These are phyloP conservation scores for Hylia prasina DNA, from an alignment of 2,113 vertebrate genomes.

Conservation along the genomic window DNA sequence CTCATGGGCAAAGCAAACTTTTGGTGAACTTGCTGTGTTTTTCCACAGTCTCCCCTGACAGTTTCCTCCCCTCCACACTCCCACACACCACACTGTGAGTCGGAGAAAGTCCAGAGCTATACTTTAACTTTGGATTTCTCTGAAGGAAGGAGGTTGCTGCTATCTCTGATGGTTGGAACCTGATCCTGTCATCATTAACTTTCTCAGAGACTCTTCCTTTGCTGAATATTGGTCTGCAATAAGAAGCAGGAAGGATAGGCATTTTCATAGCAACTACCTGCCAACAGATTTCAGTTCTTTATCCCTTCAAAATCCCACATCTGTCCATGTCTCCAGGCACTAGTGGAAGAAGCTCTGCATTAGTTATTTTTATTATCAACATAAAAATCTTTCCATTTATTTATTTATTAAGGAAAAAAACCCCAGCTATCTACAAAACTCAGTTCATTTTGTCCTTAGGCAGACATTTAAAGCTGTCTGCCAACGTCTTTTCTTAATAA, in stretches of 20 bases:
- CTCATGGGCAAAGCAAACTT: neutral
- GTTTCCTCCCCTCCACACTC: neutral
- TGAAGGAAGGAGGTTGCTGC: conserved; percentile 18
- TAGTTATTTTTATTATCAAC: conserved; percentile 74
- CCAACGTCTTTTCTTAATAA: conserved; percentile 49
- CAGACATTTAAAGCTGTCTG: conserved; percentile 61
- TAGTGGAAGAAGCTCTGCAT: conserved; percentile 62
- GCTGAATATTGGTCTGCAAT: conserved; percentile 43
- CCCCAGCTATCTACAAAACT: conserved; percentile 59
- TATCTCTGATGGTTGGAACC: conserved; percentile 19
- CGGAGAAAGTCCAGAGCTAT: neutral
- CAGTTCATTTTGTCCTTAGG: conserved; percentile 65
- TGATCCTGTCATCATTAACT: conserved; percentile 54
- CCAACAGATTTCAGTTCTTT: conserved; percentile 69
- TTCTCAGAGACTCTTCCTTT: conserved; percentile 34
- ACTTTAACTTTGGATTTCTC: conserved; percentile 24
- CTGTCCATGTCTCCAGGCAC: conserved; percentile 66
- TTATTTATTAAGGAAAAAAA: conserved; percentile 64
- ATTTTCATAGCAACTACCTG: conserved; percentile 67
- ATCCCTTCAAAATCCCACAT: conserved; percentile 67
- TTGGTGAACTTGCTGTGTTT: neutral
- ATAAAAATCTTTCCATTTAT: conserved; percentile 67
- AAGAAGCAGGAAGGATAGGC: conserved; percentile 51
- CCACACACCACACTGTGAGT: neutral
- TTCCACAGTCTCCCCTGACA: neutral